Evolutionary conservation across 2,888 invertebrate genomes (phyloP).

Genomic region (Dolichopus griseipennis): DNA sequence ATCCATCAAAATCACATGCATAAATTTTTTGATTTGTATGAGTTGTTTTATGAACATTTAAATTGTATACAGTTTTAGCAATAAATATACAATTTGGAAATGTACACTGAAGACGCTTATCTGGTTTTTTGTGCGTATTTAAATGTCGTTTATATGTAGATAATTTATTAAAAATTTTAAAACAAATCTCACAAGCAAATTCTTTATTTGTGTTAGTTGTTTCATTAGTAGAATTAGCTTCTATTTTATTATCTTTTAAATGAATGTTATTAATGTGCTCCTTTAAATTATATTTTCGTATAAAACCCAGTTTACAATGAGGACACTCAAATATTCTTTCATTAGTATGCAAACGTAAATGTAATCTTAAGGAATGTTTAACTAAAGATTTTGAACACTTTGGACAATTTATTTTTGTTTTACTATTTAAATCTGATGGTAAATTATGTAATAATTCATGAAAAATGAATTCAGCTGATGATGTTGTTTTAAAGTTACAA

Average conservation of each 20-base stretch:
- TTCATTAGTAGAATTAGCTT: slow-evolving; percentile 1
- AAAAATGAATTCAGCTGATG: slow-evolving; percentile 62
- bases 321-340: slow-evolving; percentile 62
- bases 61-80: slow-evolving; percentile 48
- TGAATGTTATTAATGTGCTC: slow-evolving; percentile 53
- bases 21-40: slow-evolving; percentile 48
- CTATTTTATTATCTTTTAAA: slow-evolving; percentile 26
- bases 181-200: neutral
- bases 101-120: slow-evolving; percentile 46
- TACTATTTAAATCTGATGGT: slow-evolving; percentile 21
- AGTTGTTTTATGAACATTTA: slow-evolving; percentile 48
- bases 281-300: slow-evolving; percentile 55
- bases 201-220: neutral
- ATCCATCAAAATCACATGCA: slow-evolving; percentile 42
- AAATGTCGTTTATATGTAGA: slow-evolving; percentile 54
- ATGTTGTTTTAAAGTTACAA: slow-evolving; percentile 43
- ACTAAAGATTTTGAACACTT: slow-evolving; percentile 56
- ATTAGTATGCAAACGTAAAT: slow-evolving; percentile 63
- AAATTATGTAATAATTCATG: slow-evolving; percentile 59
- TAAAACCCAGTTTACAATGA: slow-evolving; percentile 55
- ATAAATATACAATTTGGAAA: slow-evolving; percentile 50
- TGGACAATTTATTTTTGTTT: slow-evolving; percentile 49
- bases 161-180: slow-evolving; percentile 31
- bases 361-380: slow-evolving; percentile 59
- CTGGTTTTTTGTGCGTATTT: slow-evolving; percentile 42